phyloP scores from a whole-genome alignment of 2,113 vertebrate species.

The Crotalus viridis region DNA sequence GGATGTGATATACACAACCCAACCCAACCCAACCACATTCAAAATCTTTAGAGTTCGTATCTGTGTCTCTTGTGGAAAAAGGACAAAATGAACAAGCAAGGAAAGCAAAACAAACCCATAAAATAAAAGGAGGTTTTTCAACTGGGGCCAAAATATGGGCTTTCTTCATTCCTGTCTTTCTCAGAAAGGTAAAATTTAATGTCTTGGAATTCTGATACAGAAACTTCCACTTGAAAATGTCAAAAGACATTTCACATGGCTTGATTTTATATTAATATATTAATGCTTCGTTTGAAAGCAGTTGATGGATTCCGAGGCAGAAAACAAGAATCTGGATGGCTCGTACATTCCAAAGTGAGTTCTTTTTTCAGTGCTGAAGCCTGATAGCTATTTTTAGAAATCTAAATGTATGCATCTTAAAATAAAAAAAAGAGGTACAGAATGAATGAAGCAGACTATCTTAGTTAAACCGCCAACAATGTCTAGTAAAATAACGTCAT shows the following conservation, averaged over 20 bases:
- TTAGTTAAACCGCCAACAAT: background rate
- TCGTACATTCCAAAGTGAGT: background rate
- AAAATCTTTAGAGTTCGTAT: background rate
- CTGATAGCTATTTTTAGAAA: conserved; percentile 1
- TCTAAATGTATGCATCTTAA: background rate
- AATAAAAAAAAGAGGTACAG: background rate
- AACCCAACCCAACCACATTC: too few relatives aligned
- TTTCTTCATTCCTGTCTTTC: background rate
- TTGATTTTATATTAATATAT: too few relatives aligned
- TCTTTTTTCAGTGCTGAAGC: background rate
- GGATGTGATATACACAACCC: too few relatives aligned
- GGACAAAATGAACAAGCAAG: background rate
- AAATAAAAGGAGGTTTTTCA: background rate
- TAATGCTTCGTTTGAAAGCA: background rate
- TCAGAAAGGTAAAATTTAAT: background rate
- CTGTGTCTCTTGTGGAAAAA: background rate
- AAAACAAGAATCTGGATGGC: background rate
- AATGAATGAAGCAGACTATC: background rate
- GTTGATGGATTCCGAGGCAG: background rate
- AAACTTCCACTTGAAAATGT: background rate
- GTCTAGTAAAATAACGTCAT: background rate
- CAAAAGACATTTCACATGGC: background rate
- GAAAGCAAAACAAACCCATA: background rate
- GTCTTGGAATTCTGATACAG: background rate
- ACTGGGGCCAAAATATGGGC: background rate